Evolutionary conservation across 2,113 vertebrate species (phyloP).

Genomic region (Muntiacus reevesi): DNA sequence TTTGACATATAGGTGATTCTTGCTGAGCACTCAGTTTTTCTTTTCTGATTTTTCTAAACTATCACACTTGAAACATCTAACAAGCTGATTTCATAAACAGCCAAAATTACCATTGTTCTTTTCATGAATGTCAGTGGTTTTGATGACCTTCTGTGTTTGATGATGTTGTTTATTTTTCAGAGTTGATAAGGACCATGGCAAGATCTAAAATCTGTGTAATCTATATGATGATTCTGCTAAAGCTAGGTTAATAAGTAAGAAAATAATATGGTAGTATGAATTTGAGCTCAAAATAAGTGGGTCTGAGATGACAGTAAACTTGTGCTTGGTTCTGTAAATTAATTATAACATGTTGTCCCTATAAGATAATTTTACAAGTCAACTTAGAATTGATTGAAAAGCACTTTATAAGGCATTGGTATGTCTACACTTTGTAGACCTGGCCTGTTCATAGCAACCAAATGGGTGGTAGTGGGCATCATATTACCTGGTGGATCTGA

Average conservation of each 20-base stretch:
- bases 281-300: not conserved
- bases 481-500: not conserved
- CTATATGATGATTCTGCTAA: not conserved
- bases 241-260: not conserved
- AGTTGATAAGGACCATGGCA: not conserved
- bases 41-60: not conserved
- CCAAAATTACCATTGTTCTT: not conserved
- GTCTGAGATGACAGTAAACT: not conserved
- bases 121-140: not conserved
- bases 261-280: not conserved
- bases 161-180: not conserved
- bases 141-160: not conserved
- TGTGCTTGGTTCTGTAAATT: not conserved
- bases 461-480: not conserved
- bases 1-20: not conserved
- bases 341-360: not conserved
- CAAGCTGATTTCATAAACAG: not conserved
- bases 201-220: not conserved
- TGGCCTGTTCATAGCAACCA: not conserved
- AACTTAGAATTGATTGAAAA: conserved; percentile 16
- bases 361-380: conserved; percentile 5
- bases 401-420: not conserved
- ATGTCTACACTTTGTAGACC: not conserved
- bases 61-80: not conserved
- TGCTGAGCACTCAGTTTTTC: not conserved